A percentile compares a stretch with the other conserved stretches of the same genome.
Conservation (phyloP, 2,888 invertebrate genomes). For the Melipona beecheii region DNA sequence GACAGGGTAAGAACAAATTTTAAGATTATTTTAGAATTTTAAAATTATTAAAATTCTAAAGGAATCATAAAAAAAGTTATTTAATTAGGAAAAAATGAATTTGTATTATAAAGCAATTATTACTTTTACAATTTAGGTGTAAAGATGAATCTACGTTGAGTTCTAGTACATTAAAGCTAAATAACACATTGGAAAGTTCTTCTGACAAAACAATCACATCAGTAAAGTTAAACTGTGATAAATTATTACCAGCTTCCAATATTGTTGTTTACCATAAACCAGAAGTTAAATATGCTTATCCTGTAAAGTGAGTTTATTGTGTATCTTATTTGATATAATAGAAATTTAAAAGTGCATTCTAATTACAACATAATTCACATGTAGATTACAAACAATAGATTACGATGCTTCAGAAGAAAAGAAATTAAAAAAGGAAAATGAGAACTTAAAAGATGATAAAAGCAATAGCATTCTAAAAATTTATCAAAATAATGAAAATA, state of each 20-base stretch:
- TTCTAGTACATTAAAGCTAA: slow-evolving; percentile 73
- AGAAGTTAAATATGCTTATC: slow-evolving; percentile 81
- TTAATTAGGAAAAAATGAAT: neutral
- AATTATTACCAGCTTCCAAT: slow-evolving; percentile 73
- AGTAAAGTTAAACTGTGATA: slow-evolving; percentile 72
- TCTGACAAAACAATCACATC: slow-evolving; percentile 76
- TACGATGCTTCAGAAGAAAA: slow-evolving; percentile 72
- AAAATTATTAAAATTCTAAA: neutral
- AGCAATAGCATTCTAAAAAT: slow-evolving; percentile 8
- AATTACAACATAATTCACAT: slow-evolving; percentile 22
- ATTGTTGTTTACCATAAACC: slow-evolving; percentile 75
- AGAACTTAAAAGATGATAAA: slow-evolving; percentile 1
- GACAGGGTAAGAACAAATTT: slow-evolving; percentile 74
- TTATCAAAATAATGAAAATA: slow-evolving; percentile 17
- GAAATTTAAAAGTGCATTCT: neutral
- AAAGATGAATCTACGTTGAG: slow-evolving; percentile 74
- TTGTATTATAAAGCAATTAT: neutral
- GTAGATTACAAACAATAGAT: slow-evolving; percentile 79
- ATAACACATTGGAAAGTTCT: slow-evolving; percentile 72
- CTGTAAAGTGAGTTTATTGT: slow-evolving; percentile 78
- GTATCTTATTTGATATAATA: neutral
- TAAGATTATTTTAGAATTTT: neutral
- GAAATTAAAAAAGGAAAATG: slow-evolving; percentile 5
- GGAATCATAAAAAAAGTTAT: neutral
- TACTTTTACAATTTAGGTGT: slow-evolving; percentile 57